Evolutionary conservation across 2,797 vertebrate species (phyloP), one percentile per base, ranked within the genome.

Genomic region (Nasua narica): DNA sequence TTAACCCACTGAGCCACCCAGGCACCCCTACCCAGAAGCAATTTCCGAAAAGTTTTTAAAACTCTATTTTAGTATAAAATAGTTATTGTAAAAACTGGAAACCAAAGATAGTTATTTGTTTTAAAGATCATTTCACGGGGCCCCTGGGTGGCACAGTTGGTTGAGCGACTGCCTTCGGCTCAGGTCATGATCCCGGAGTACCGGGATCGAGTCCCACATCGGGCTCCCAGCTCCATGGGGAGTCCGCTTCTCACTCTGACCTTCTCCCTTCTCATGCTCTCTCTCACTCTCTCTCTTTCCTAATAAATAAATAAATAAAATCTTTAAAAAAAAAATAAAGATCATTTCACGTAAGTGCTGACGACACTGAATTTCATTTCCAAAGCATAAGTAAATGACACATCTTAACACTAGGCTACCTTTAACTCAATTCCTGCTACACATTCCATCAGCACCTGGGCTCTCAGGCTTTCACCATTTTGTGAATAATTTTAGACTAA

Each of bases 41-140:
- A 50, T 54, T 87, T 78, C 82, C 87, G n/a, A 77, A 79, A 91
- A 91, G 27, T 19, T 46, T 87, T 95, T 87, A 58, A 93, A n/a
- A 87, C 94, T 70, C 35, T 96, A 14, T 35, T 35, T 94, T 70
- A 90, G 40, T 94, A 97, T n/a, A 60, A 96, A 95, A 96, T 2
- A 10, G 16, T 83, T 67, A 91, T 3, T 11, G 1, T 85, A 56
- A 97, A 92, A 82, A 84, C 86, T 83, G 5, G 62, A 90, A 50
- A 89, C 27, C 94, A 97, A 89, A 78, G 6, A 29, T 35, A 54
- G 23, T 70, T 86, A 60, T 3, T 89, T 90, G 92, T 94, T 87
- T 97, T 88, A 95, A 95, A 25, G 4, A 43, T 65, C 72, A 84
- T 90, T 98, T 93, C 67, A 74, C 77, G 18, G n/a, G n/a, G n/a